Base-by-base conservation (phyloP, 2,797 vertebrate genomes). In the Microchirus variegatus region DNA sequence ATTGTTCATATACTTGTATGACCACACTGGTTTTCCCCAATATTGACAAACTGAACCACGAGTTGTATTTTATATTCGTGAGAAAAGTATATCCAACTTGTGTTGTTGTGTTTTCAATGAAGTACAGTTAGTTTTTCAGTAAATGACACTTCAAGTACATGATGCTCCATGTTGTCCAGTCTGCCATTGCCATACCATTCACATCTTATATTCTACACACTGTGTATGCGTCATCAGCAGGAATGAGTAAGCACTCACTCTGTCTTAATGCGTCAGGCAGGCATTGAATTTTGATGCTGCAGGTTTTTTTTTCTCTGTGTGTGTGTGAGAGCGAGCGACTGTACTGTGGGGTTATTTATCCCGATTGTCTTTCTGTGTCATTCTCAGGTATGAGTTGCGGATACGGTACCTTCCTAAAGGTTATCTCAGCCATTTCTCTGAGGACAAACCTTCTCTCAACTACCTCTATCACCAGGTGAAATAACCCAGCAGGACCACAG, bases 381-480 rank as follows among this genome's bases (percentile, higher is more conserved):
- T 74, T 85, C 82, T 64, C 86, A 99, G 98, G 73, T 99, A 99
- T 45, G 98, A 99, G 81, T 84, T 99, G 65, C 95, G 98, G 74
- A 96, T 99, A 86, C 95, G 98, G 18, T 99, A 99, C 85, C 93
- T 99, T 86, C 96, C 98, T 42, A 99, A 98, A 95, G 96, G 96
- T 85, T 99, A 97, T 90, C 89, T 99, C 78, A 97, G 94, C 86
- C 96, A 98, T 90, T 99, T 99, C 90, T 95, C 94, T 6, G 96
- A 99, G 87, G 97, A 99, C 91, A 98, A 96, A 81, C 97, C 98
- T 57, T 97, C 97, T 59, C 90, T 99, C 73, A 97, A 96, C 93
- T 99, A 98, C 94, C 98, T 99, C 92, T 99, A 99, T 89, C 97
- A 99, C 63, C 98, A 99, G 96, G 98, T 99, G 89, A 77, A 83